Percentiles rank a stretch among this genome's conserved stretches.
phyloP scores from a whole-genome alignment of 2,888 invertebrate genomes.

The Bombylius major region DNA sequence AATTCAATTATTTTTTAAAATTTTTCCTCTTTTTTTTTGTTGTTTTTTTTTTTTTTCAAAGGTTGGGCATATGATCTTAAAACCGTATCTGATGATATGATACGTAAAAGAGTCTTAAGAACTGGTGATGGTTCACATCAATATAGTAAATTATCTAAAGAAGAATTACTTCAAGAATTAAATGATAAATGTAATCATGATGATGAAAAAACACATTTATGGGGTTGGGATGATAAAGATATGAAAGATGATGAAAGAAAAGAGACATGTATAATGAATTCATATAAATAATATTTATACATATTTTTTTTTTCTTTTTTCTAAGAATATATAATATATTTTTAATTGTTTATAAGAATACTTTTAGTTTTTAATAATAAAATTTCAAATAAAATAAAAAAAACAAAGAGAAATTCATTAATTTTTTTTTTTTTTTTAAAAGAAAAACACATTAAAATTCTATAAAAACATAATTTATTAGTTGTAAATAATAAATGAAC shows the following conservation, averaged over 20 bases:
- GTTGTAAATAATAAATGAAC: too few relatives aligned
- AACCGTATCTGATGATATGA: conserved; percentile 57
- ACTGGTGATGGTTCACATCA: conserved; percentile 60
- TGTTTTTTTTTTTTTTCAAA: conserved; percentile 21
- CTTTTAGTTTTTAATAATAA: too few relatives aligned
- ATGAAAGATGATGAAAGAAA: conserved; percentile 55
- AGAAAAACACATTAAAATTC: too few relatives aligned
- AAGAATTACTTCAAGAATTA: conserved; percentile 21
- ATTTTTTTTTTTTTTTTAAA: too few relatives aligned
- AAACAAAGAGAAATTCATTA: too few relatives aligned
- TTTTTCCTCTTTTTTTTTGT: neutral
- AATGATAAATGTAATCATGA: conserved; percentile 31
- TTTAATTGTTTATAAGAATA: too few relatives aligned
- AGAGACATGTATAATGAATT: conserved; percentile 33
- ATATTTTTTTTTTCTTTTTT: too few relatives aligned
- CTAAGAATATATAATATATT: too few relatives aligned
- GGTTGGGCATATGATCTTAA: conserved; percentile 80
- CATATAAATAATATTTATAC: conserved; percentile 19
- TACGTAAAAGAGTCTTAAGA: conserved; percentile 52
- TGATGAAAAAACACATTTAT: conserved; percentile 44
- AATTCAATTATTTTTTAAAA: neutral
- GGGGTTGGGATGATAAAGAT: conserved; percentile 77
- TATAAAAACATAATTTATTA: too few relatives aligned
- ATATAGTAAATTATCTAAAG: conserved; percentile 16
- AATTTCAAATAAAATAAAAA: too few relatives aligned